A percentile compares a stretch with the other conserved stretches of the same genome.
These are phyloP conservation scores for Eupithecia inturbata DNA, from an alignment of 2,888 invertebrate genomes.

Conservation along the genomic window DNA sequence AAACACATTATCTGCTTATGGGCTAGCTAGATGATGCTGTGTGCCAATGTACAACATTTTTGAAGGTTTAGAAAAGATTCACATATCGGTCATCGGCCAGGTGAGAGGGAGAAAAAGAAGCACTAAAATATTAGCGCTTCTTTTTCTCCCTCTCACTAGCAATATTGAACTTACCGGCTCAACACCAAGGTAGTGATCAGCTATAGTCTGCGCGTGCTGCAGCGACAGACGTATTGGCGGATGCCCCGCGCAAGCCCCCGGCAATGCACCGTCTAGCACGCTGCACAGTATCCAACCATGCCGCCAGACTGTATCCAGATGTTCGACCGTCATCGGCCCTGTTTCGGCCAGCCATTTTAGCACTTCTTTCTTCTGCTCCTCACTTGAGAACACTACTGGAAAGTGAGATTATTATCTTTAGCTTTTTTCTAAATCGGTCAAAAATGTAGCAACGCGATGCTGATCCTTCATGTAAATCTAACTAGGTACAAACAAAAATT, in stretches of 20 bases:
- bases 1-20: too few species aligned
- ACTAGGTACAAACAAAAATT: not conserved
- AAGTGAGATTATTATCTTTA: conserved; percentile 16
- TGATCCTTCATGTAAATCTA: not conserved
- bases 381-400: conserved; percentile 76
- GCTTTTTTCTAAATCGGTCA: too few species aligned
- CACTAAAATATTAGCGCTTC: too few species aligned
- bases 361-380: conserved; percentile 72
- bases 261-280: conserved; percentile 83
- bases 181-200: conserved; percentile 85
- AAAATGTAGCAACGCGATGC: not conserved
- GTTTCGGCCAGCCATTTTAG: conserved; percentile 75
- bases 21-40: too few species aligned
- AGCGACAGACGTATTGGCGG: conserved; percentile 75
- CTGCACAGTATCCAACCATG: conserved; percentile 86
- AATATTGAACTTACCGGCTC: conserved; percentile 44
- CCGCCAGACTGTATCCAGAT: conserved; percentile 83
- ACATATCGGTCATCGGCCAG: not conserved
- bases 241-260: conserved; percentile 85
- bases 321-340: conserved; percentile 70
- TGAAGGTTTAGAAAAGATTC: too few species aligned
- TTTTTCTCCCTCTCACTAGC: not conserved
- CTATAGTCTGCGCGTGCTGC: conserved; percentile 84
- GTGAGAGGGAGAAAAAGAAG: too few species aligned
- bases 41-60: too few species aligned